Percentiles rank a stretch among this genome's conserved stretches.
Conservation (phyloP, 2,797 vertebrate genomes). For the Coregonus suidteri region DNA sequence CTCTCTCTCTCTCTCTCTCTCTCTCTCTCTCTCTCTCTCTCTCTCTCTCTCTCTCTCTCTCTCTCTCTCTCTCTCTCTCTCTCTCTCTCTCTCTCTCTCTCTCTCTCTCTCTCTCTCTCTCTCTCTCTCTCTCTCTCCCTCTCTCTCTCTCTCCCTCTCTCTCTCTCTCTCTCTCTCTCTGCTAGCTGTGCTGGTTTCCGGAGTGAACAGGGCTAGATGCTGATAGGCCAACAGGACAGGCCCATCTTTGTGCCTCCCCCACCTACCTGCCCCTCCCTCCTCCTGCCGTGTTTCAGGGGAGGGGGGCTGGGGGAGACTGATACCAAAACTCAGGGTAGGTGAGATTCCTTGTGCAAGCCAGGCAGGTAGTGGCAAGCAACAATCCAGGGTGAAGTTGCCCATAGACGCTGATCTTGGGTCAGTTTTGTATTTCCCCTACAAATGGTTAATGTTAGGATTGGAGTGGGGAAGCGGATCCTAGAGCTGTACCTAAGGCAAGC, state of each 20-base stretch:
- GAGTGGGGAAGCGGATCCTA: background rate
- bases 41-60: too few species aligned
- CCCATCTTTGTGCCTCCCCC: slow-evolving; percentile 26
- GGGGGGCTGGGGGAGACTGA: slow-evolving; percentile 29
- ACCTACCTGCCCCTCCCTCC: slow-evolving; percentile 22
- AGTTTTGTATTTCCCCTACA: background rate
- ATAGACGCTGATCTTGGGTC: background rate
- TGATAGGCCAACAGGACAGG: slow-evolving; percentile 42
- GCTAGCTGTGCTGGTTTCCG: slow-evolving; percentile 33
- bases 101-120: background rate
- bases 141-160: too few species aligned
- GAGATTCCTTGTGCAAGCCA: slow-evolving; percentile 9
- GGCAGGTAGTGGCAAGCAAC: slow-evolving; percentile 9
- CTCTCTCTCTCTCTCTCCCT: too few species aligned
- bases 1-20: too few species aligned
- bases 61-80: too few species aligned
- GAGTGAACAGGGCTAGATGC: slow-evolving; percentile 19
- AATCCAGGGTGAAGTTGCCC: slow-evolving; percentile 22
- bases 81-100: slow-evolving; percentile 1
- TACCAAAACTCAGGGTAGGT: slow-evolving; percentile 39
- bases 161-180: slow-evolving; percentile 12
- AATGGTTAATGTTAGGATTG: background rate
- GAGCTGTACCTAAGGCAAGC: background rate
- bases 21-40: too few species aligned
- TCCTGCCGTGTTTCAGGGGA: slow-evolving; percentile 12